These are phyloP conservation scores for Pygmarrhopalites habei DNA, from an alignment of 1,140 invertebrate species.

Conservation along the genomic window DNA sequence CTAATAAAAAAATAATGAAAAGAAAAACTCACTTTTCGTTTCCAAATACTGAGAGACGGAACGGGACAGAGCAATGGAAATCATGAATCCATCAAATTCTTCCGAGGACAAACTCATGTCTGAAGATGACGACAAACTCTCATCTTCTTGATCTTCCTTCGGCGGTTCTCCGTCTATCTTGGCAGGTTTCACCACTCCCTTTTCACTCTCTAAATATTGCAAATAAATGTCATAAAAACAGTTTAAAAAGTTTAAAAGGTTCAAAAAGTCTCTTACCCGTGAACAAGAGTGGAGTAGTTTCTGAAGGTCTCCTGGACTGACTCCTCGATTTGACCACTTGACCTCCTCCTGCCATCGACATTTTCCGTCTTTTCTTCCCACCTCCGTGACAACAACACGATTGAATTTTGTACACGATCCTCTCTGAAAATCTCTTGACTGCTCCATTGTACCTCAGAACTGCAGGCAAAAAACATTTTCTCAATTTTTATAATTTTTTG, in stretches of 20 bases:
- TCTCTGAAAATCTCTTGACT: slow-evolving; percentile 18
- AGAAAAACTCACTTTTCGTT: slow-evolving; percentile 1
- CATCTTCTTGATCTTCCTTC: background rate
- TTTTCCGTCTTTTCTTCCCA: background rate
- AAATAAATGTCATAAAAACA: background rate
- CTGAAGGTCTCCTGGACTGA: background rate
- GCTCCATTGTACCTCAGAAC: slow-evolving; percentile 25
- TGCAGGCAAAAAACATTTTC: background rate
- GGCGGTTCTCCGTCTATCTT: background rate
- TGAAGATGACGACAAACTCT: background rate
- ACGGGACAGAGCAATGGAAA: slow-evolving; percentile 12
- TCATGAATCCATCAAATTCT: slow-evolving; percentile 14
- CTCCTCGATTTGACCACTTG: background rate
- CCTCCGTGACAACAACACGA: background rate
- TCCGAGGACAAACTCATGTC: slow-evolving; percentile 4
- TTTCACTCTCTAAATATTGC: slow-evolving; percentile 5
- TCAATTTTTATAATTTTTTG: background rate
- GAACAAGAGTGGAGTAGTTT: slow-evolving; percentile 12
- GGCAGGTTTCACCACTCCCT: slow-evolving; percentile 6
- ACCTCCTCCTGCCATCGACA: too few relatives aligned
- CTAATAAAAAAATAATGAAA: background rate
- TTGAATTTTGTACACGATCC: background rate
- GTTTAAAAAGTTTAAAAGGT: background rate
- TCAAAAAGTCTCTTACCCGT: background rate
- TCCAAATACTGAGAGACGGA: background rate